phyloP scores from a whole-genome alignment of 2,888 invertebrate genomes.

The Calliphora vomitoria region DNA sequence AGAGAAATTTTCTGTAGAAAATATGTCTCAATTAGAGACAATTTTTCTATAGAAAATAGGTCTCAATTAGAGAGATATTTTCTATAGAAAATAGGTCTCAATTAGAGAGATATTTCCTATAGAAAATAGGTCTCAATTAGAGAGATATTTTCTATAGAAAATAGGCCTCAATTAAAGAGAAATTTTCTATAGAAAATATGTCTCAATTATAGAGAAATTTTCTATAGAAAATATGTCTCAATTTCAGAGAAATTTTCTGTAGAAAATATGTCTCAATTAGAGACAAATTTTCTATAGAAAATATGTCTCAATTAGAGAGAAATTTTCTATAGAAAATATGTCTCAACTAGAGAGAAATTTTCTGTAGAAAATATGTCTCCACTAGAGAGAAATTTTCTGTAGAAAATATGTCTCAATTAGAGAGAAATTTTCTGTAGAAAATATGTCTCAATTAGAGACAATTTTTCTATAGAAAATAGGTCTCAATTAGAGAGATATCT shows the following conservation, averaged over 20 bases:
- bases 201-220: not conserved
- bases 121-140: not conserved
- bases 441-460: not conserved
- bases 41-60: not conserved
- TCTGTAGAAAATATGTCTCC: not conserved
- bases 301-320: not conserved
- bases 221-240: not conserved
- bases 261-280: not conserved
- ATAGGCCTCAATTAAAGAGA: not conserved
- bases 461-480: not conserved
- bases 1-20: not conserved
- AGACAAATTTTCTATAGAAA: not conserved
- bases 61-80: not conserved
- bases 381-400: not conserved
- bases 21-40: not conserved
- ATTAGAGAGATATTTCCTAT: not conserved
- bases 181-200: not conserved
- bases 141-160: not conserved
- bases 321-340: conserved; percentile 6
- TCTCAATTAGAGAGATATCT: not conserved
- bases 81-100: not conserved
- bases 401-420: not conserved
- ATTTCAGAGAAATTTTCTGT: not conserved
- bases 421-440: not conserved
- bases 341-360: not conserved